These are phyloP conservation scores for Entomobrya multifasciata DNA, from an alignment of 2,888 invertebrate species.

Conservation along the genomic window DNA sequence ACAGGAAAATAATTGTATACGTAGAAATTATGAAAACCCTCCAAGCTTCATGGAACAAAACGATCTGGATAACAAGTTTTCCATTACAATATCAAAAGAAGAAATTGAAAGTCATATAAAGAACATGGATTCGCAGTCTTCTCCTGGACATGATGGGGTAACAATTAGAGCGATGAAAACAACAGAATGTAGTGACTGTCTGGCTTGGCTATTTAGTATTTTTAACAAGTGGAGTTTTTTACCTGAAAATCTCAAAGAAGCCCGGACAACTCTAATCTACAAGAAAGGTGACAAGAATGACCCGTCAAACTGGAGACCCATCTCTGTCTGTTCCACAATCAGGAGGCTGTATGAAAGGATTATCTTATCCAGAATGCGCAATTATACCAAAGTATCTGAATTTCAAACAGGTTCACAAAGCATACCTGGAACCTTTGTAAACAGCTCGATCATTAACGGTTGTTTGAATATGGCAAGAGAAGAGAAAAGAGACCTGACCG, in stretches of 20 bases:
- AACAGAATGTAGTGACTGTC: background rate
- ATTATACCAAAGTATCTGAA: background rate
- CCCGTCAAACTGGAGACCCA: background rate
- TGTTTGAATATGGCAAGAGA: background rate
- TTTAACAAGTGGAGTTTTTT: conserved; percentile 4
- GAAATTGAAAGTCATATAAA: background rate
- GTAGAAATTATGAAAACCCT: too few species aligned
- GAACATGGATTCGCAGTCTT: background rate
- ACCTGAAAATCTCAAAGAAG: background rate
- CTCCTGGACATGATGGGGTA: conserved; percentile 4
- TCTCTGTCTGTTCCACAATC: background rate
- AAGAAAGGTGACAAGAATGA: background rate
- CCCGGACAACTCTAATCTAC: background rate
- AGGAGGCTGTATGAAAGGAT: conserved; percentile 17
- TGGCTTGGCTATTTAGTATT: background rate
- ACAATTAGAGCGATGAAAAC: background rate
- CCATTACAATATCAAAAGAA: background rate
- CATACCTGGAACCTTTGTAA: conserved; percentile 6
- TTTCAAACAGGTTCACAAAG: conserved; percentile 4
- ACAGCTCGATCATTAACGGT: conserved; percentile 6
- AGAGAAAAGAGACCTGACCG: background rate
- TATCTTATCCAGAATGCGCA: background rate
- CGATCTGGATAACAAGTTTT: background rate
- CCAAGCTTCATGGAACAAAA: too few species aligned
- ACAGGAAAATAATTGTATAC: too few species aligned